Evolutionary conservation across 37 sponge, comb jelly and placozoan genomes (phyloP), one percentile per base, ranked within the genome.

Genomic region (Aplysina aerophoba): DNA sequence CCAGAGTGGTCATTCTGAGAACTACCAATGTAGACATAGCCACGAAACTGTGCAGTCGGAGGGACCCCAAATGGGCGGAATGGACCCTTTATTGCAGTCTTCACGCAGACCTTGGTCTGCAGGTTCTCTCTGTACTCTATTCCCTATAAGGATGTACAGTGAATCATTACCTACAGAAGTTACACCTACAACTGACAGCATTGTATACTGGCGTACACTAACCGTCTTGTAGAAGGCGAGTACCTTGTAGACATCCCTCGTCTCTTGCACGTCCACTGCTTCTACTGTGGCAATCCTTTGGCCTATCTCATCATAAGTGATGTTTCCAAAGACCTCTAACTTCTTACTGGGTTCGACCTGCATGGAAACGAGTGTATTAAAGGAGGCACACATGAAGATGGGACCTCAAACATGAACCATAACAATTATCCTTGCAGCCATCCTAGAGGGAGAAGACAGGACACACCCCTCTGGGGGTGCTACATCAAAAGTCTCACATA

Each of bases 221-320:
- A 55, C 56, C 20, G 79, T 38, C 44, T 54, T 27, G 40, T 35
- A 39, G 8, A 44, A 44, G 8, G 8, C 3, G 39, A 89, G 50
- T 15, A 80, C 85, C 36, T 80, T 67, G 36, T 67, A 89, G 41
- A 36, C 59, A n/a, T 81, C 58, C 5, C 39, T 84, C 20, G 17
- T 34, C 3, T 68, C 22, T 2, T 31, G 12, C 44, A 40, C 61
- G 0, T 80, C 44, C 6, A 21, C 33, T 20, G 53, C 79, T n/a
- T 87, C 82, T 15, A 79, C 39, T 2, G 21, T 84, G 19, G 37
- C 39, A 27, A 85, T 72, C 30, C 86, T 39, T 19, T 58, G 21
- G 56, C 65, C 56, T 21, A 22, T 36, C 19, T 55, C 75, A 33
- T 90, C 90, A 33, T 90, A 90, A 61, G 53, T 79, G 50, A 90